phyloP scores from a whole-genome alignment of 2,888 invertebrate species.

The Netelia inedita region DNA sequence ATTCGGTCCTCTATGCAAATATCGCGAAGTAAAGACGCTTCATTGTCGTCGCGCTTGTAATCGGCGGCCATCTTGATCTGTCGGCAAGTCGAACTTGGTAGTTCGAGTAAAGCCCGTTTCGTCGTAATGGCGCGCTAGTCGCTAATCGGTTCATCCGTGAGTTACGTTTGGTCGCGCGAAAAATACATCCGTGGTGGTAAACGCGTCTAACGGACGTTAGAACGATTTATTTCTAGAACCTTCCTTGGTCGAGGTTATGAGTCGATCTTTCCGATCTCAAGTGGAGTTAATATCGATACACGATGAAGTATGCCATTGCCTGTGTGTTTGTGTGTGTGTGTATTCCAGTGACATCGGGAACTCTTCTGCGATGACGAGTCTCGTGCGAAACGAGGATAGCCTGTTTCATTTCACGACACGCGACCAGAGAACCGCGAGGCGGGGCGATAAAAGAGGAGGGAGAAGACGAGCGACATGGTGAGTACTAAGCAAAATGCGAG shows the following conservation, averaged over 20 bases:
- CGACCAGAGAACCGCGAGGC: conserved; percentile 36
- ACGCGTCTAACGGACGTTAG: too few species aligned
- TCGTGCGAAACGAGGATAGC: conserved; percentile 23
- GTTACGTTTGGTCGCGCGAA: too few species aligned
- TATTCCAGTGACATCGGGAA: neutral
- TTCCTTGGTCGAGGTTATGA: conserved; percentile 2
- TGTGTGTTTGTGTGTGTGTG: conserved; percentile 4
- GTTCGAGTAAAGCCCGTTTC: too few species aligned
- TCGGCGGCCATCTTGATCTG: neutral
- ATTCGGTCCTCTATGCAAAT: neutral
- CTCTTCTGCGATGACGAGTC: conserved; percentile 17
- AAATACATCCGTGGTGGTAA: too few species aligned
- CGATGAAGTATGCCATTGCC: neutral
- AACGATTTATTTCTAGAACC: neutral
- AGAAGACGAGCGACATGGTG: neutral
- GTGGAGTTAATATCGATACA: neutral
- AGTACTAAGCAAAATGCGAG: conserved; percentile 8
- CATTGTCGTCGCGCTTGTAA: neutral
- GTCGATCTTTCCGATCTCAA: neutral
- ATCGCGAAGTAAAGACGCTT: neutral
- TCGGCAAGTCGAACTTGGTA: too few species aligned
- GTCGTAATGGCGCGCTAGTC: too few species aligned
- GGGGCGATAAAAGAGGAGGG: neutral
- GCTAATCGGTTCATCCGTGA: too few species aligned
- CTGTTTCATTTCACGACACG: conserved; percentile 64